A percentile compares a stretch with the other conserved stretches of the same genome.
Conservation (phyloP, 2,797 vertebrate species). For the Anabas testudineus region DNA sequence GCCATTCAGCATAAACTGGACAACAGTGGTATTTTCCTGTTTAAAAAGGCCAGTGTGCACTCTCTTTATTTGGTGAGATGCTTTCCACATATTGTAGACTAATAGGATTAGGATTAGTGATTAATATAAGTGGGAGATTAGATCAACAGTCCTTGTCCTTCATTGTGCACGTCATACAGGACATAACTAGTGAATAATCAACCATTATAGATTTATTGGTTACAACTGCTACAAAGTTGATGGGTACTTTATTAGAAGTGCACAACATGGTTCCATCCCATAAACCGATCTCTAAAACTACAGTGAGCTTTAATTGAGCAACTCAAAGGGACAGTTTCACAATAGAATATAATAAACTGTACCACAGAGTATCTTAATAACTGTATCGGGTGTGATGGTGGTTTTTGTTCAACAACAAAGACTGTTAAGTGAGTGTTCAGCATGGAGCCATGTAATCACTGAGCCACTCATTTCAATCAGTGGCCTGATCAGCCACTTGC, state of each 20-base stretch:
- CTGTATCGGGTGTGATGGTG: background rate
- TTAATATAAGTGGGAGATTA: constrained; percentile 1
- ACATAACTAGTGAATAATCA: background rate
- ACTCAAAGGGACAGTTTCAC: background rate
- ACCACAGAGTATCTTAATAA: background rate
- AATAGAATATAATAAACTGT: background rate
- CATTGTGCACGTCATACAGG: background rate
- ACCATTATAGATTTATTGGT: background rate
- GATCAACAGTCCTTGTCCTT: background rate
- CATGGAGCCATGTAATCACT: constrained; percentile 8
- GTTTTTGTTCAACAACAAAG: constrained; percentile 3
- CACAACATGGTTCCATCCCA: no score
- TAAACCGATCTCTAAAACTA: background rate
- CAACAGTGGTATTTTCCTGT: background rate
- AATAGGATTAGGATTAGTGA: background rate
- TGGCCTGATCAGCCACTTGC: constrained; percentile 7
- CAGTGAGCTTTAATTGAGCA: background rate
- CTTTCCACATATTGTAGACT: background rate
- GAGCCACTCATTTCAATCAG: background rate
- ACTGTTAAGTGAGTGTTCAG: constrained; percentile 18
- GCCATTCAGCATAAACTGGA: background rate
- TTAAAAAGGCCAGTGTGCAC: background rate
- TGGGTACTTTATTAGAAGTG: background rate
- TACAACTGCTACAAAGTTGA: background rate
- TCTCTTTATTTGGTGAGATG: background rate